phyloP scores from a whole-genome alignment of 2,113 vertebrate genomes.

The Seriola dumerili region DNA sequence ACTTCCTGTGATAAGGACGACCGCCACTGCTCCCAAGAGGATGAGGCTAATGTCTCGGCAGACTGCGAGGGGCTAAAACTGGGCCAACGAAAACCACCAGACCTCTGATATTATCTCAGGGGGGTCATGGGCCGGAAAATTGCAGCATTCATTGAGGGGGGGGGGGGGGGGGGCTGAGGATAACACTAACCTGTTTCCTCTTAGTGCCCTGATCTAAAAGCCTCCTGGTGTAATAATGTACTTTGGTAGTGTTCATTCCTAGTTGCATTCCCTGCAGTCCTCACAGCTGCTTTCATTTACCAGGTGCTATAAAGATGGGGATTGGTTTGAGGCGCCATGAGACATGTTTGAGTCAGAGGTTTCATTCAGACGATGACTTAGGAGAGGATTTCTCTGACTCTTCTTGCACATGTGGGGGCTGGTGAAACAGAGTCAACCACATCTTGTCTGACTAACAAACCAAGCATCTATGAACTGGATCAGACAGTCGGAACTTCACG shows the following conservation, averaged over 20 bases:
- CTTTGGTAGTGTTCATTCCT: constrained; percentile 52
- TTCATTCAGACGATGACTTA: constrained; percentile 37
- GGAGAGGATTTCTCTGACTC: constrained; percentile 28
- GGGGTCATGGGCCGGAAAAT: constrained; percentile 60
- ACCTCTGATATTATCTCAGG: constrained; percentile 60
- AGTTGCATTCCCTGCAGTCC: constrained; percentile 49
- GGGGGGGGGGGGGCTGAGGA: background rate
- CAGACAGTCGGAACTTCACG: constrained; percentile 35
- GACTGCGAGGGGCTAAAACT: constrained; percentile 21
- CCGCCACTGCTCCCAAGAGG: constrained; percentile 54
- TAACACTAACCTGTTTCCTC: constrained; percentile 56
- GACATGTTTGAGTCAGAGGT: constrained; percentile 48
- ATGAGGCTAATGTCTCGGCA: constrained; percentile 33
- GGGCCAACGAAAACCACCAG: constrained; percentile 57
- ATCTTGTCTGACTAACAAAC: constrained; percentile 29
- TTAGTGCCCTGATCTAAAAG: constrained; percentile 58
- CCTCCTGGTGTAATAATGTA: constrained; percentile 57
- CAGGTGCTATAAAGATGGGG: constrained; percentile 62
- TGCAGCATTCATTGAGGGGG: constrained; percentile 41
- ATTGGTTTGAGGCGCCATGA: constrained; percentile 13
- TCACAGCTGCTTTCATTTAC: constrained; percentile 77
- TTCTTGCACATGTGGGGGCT: constrained; percentile 26
- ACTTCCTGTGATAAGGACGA: constrained; percentile 74
- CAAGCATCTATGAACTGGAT: constrained; percentile 38
- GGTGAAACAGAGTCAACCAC: constrained; percentile 25